phyloP scores from a whole-genome alignment of 2,113 vertebrate species.

The Poeciliopsis retropinna region DNA sequence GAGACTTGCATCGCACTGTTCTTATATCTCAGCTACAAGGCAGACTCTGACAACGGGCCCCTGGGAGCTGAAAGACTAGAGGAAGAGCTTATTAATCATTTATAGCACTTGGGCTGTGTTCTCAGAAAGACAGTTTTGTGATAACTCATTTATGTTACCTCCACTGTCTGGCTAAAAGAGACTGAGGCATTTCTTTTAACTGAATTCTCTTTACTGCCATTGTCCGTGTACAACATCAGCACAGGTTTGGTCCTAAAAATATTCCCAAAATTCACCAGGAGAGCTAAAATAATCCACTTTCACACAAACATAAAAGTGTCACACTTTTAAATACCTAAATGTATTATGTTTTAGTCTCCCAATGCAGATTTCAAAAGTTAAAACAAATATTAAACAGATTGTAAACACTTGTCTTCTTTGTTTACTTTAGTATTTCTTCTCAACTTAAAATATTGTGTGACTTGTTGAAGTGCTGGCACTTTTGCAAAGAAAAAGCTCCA shows the following conservation, averaged over 20 bases:
- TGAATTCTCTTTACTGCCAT: slow-evolving; percentile 1
- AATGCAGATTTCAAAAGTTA: not conserved
- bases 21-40: slow-evolving; percentile 54
- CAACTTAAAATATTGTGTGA: slow-evolving; percentile 34
- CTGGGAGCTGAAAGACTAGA: slow-evolving; percentile 66
- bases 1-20: slow-evolving; percentile 39
- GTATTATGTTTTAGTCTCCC: not conserved
- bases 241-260: slow-evolving; percentile 2
- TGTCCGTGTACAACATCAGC: slow-evolving; percentile 8
- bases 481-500: slow-evolving; percentile 26
- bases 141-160: slow-evolving; percentile 69
- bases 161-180: slow-evolving; percentile 41
- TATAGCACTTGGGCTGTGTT: slow-evolving; percentile 58
- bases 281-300: not conserved
- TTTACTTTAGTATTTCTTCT: slow-evolving; percentile 12
- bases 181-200: slow-evolving; percentile 15
- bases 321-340: not conserved
- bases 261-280: not conserved
- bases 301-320: not conserved
- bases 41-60: slow-evolving; percentile 53
- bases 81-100: slow-evolving; percentile 72
- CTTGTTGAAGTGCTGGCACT: slow-evolving; percentile 30
- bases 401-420: not conserved
- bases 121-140: slow-evolving; percentile 59
- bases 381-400: not conserved